Evolutionary conservation across 2,888 invertebrate species (phyloP), one percentile per base, ranked within the genome.

Genomic region (Drosophila buzzatii): DNA sequence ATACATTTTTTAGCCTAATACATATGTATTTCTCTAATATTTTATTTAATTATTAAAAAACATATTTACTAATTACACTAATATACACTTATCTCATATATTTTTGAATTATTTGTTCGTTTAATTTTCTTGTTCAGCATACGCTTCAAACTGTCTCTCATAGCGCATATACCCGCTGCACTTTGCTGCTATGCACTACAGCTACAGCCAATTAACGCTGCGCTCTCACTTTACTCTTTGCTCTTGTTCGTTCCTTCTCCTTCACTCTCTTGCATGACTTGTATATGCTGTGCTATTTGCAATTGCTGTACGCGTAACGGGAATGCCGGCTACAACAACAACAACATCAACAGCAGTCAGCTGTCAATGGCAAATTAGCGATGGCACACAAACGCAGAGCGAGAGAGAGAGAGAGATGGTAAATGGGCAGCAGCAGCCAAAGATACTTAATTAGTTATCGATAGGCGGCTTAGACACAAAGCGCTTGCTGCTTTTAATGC

Each of bases 391-490:
- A n/a, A n/a, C n/a, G n/a, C n/a, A 37, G 37, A 37, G 16, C 0
- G 27, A 5, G 27, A 27, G 27, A 52, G 14, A 47, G 14, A 45
- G 3, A 16, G 9, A 37, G 33, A 33, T 33, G 33, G 23, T 10
- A 39, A 55, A 41, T 41, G 41, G 27, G 27, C 27, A 16, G 41
- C 63, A 16, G 12, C 59, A 20, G 47, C 14, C 56, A 39, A 51
- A 12, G 49, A 57, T n/a, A n/a, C 41, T 66, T 76, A 76, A 77
- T 77, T 76, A 58, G 59, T 39, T 76, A 81, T 76, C 81, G 81
- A 79, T 79, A 73, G 57, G 53, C 59, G 33, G 44, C 52, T 56
- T 20, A 49, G 49, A 42, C 14, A 8, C 23, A 55, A 55, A 55
- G 55, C 39, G 37, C 39, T 31, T 14, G 41, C 41, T 18, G n/a